These are phyloP conservation scores for Hydriomena furcata DNA, from an alignment of 2,888 invertebrate genomes.

Conservation along the genomic window DNA sequence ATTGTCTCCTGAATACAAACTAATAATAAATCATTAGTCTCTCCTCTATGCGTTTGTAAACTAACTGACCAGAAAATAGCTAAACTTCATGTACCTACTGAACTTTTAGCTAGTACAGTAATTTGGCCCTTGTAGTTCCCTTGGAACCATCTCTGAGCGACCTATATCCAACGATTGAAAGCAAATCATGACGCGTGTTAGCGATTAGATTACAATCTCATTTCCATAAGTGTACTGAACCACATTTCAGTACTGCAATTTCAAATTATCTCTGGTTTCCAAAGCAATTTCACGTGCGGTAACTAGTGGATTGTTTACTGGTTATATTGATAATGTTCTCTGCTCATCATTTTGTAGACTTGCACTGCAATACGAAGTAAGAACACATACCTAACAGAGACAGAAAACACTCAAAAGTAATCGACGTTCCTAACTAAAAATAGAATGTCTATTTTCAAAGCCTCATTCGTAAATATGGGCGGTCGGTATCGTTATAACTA, in stretches of 20 bases:
- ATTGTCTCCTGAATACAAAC: no score
- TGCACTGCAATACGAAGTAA: no score
- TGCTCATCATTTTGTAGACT: neutral
- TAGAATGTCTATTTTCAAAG: no score
- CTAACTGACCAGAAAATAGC: no score
- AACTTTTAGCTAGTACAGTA: no score
- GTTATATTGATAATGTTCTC: neutral
- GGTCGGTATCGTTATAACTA: neutral
- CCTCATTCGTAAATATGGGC: no score
- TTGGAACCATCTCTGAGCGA: slow-evolving; percentile 23
- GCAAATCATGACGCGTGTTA: slow-evolving; percentile 53
- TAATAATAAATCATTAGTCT: no score
- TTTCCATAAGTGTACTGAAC: slow-evolving; percentile 52
- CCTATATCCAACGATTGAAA: slow-evolving; percentile 49
- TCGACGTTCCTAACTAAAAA: neutral
- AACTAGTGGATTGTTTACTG: slow-evolving; percentile 13
- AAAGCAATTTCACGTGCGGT: slow-evolving; percentile 33
- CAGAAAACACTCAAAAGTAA: no score
- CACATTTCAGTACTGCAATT: slow-evolving; percentile 43
- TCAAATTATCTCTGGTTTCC: slow-evolving; percentile 42
- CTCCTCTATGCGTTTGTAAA: no score
- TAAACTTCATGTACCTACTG: no score
- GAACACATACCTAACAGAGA: no score
- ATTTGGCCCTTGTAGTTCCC: no score
- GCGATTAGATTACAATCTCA: slow-evolving; percentile 55